Conservation (phyloP, 1,140 invertebrate species). For the Tribolium madens region DNA sequence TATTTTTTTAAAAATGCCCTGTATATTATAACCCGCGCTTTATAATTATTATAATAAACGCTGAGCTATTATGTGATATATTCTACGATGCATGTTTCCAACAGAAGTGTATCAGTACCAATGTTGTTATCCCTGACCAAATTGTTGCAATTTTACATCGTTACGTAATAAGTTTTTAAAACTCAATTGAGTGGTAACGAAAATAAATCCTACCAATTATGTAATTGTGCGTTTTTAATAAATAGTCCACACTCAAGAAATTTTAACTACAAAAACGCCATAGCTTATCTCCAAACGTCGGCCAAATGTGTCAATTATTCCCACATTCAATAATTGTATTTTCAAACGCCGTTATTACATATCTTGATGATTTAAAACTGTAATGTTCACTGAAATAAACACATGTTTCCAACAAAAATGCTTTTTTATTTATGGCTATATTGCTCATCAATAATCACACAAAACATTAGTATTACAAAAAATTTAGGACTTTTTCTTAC, state of each 20-base stretch:
- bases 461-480: too few species aligned
- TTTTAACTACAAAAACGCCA: background rate
- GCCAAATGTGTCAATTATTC: slow-evolving; percentile 32
- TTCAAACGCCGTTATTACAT: background rate
- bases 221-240: background rate
- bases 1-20: slow-evolving; percentile 29
- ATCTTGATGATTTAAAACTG: slow-evolving; percentile 9
- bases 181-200: background rate
- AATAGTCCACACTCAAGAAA: background rate
- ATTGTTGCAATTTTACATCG: slow-evolving; percentile 28
- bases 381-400: slow-evolving; percentile 29
- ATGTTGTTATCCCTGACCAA: slow-evolving; percentile 37
- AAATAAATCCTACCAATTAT: background rate
- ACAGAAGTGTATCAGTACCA: slow-evolving; percentile 16
- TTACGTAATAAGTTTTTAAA: background rate
- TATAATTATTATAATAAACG: slow-evolving; percentile 8
- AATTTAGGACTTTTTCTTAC: too few species aligned
- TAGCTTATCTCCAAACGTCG: background rate
- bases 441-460: too few species aligned
- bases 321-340: slow-evolving; percentile 12
- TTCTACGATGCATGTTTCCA: slow-evolving; percentile 31
- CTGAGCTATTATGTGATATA: slow-evolving; percentile 33
- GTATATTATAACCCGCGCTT: slow-evolving; percentile 19
- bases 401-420: slow-evolving; percentile 2
- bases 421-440: background rate